Evolutionary conservation across 2,113 vertebrate genomes (phyloP), one percentile per base, ranked within the genome.

Genomic region (Spilogale gracilis): DNA sequence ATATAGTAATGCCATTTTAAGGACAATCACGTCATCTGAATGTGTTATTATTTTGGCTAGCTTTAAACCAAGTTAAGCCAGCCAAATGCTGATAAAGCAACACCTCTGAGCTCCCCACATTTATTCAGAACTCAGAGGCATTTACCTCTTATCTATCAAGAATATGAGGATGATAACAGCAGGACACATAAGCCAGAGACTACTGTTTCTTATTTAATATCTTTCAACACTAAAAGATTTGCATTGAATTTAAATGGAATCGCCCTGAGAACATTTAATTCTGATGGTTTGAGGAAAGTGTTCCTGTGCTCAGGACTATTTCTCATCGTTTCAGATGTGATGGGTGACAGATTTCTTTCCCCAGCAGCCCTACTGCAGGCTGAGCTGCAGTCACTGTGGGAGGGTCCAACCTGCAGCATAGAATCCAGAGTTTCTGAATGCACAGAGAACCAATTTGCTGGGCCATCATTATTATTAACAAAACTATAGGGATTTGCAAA

Each of bases 41-140:
- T 16, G 30, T 61, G 65, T 45, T 23, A 63, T 82, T 85, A 69
- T 74, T 92, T 96, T 61, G 73, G 43, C 67, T 92, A n/a, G 23
- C 38, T 86, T 81, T 65, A 65, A 60, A 78, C 52, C 1, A 30
- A 71, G 52, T 52, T 52, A 45, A 92, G 12, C 25, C 45, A 71
- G 58, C n/a, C 84, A 79, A 43, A 71, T 45, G 67, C 78, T 45
- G 65, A 43, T 30, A 61, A 67, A 92, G 91, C 67, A 67, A 38
- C 43, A 82, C 23, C 2, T 61, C 45, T 7, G 65, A 81, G 60
- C 60, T 92, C 43, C 21, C 74, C n/a, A 27, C 3, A 3, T 60
- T 12, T 30, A 38, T 38, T 48, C 0, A 17, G 83, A 38, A 50
- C 32, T 1, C 9, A 9, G 73, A 4, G 23, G 52, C 27, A 0